A percentile compares a stretch with the other conserved stretches of the same genome.
Conservation (phyloP, 2,888 invertebrate genomes). For the Osedax fenrisi region DNA sequence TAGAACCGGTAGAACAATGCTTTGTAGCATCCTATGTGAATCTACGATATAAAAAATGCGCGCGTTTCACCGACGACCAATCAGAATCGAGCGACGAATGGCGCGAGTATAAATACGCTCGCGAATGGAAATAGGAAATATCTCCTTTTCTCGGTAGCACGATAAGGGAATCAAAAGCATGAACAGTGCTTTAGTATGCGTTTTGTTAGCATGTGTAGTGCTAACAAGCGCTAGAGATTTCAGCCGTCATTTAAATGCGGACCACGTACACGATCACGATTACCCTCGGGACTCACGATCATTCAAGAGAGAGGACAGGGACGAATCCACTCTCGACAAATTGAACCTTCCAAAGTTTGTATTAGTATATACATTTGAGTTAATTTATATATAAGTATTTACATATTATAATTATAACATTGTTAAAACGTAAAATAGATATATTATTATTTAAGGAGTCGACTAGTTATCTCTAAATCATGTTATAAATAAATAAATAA, state of each 20-base stretch:
- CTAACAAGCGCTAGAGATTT: neutral
- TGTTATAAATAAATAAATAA: no score
- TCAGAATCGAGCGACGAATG: neutral
- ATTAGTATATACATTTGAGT: no score
- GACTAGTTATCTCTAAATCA: no score
- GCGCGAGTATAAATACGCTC: neutral
- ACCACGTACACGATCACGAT: slow-evolving; percentile 14
- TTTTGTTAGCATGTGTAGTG: neutral
- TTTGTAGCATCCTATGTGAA: no score
- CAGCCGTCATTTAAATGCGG: neutral
- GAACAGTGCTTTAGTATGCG: neutral
- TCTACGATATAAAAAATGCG: no score
- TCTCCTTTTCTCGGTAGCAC: neutral
- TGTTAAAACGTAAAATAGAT: no score
- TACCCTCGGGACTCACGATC: neutral
- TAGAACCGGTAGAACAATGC: no score
- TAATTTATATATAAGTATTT: no score
- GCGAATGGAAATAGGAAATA: neutral
- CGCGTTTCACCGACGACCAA: no score
- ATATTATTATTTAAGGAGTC: no score
- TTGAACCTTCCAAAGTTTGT: neutral
- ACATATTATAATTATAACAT: no score
- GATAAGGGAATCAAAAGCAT: neutral
- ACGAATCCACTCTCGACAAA: neutral
- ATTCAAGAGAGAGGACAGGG: neutral